phyloP scores from a whole-genome alignment of 2,888 invertebrate species.

The Euclidia mi region DNA sequence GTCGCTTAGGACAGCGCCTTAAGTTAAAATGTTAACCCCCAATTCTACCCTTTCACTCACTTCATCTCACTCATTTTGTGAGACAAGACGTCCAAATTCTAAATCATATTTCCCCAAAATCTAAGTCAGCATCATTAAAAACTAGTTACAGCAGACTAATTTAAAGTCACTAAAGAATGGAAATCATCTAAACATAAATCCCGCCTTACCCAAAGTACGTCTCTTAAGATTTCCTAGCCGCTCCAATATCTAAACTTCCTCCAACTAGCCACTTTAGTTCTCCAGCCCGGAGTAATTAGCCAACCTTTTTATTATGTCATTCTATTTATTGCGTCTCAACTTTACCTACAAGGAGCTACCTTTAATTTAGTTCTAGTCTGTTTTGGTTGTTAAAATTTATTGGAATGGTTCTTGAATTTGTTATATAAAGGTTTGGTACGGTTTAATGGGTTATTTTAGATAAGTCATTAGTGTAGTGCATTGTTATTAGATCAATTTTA shows the following conservation, averaged over 20 bases:
- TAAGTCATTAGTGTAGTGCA: no score
- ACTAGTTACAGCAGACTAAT: neutral
- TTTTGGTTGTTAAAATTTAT: conserved; percentile 7
- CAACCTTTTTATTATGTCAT: conserved; percentile 25
- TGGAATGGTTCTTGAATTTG: neutral
- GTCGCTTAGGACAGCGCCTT: no score
- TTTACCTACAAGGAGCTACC: conserved; percentile 24
- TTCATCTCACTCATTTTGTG: no score
- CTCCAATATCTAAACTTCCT: conserved; percentile 42
- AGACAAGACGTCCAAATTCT: no score
- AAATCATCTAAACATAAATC: conserved; percentile 5
- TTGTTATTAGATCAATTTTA: no score
- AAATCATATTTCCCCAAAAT: no score
- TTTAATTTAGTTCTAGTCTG: conserved; percentile 3
- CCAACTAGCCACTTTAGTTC: conserved; percentile 30
- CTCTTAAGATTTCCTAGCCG: conserved; percentile 6
- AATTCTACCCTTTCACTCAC: no score
- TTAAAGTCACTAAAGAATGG: neutral
- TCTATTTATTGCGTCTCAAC: conserved; percentile 26
- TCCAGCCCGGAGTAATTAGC: conserved; percentile 41
- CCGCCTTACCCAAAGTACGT: neutral
- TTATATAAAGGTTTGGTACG: no score
- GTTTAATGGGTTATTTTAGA: no score
- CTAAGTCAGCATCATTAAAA: neutral
- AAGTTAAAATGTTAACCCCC: no score